Evolutionary conservation across 2,888 invertebrate genomes (phyloP).

Genomic region (Eristalis tenax): DNA sequence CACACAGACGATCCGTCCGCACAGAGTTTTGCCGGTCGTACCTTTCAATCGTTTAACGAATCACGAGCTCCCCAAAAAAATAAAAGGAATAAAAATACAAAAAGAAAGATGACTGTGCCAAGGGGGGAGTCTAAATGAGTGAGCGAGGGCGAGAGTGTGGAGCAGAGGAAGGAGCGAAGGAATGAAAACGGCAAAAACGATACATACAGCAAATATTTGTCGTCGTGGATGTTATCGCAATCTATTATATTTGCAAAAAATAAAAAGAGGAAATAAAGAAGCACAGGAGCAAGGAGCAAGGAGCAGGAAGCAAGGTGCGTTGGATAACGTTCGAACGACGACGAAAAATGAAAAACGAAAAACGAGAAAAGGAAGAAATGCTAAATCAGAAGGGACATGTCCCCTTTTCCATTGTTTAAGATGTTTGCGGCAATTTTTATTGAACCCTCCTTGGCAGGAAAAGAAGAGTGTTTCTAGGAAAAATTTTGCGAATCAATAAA

Average conservation of each 20-base stretch:
- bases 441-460: constrained; percentile 50
- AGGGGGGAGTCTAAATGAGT: neutral
- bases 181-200: constrained; percentile 2
- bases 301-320: neutral
- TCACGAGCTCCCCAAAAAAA: constrained; percentile 42
- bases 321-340: neutral
- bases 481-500: constrained; percentile 68
- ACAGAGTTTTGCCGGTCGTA: neutral
- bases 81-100: neutral
- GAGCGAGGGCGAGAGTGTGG: neutral
- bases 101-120: neutral
- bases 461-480: constrained; percentile 61
- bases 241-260: constrained; percentile 59
- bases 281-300: neutral
- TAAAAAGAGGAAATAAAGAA: neutral
- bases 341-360: neutral
- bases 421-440: constrained; percentile 64
- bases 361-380: constrained; percentile 46
- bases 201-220: constrained; percentile 52
- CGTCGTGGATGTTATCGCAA: constrained; percentile 65
- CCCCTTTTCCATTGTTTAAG: constrained; percentile 67
- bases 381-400: constrained; percentile 67
- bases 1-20: constrained; percentile 15
- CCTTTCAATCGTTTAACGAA: constrained; percentile 51
- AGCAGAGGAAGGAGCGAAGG: constrained; percentile 11